These are phyloP conservation scores for Alosa alosa DNA, from an alignment of 2,113 vertebrate species.

Conservation along the genomic window DNA sequence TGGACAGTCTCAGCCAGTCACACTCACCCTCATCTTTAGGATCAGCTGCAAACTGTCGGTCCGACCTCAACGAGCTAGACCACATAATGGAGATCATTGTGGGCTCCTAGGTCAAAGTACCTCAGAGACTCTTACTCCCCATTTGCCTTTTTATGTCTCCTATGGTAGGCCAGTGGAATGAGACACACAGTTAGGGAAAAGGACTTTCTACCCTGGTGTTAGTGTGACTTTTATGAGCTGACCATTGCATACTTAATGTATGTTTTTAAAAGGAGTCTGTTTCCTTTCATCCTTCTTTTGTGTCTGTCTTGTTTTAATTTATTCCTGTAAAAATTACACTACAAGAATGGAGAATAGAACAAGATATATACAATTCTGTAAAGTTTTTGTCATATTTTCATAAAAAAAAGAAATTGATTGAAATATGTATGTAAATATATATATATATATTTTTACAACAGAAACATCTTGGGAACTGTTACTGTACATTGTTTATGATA, in stretches of 20 bases:
- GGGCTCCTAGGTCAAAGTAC: conserved; percentile 73
- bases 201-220: conserved; percentile 37
- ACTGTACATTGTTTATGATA: conserved; percentile 38
- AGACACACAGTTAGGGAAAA: conserved; percentile 45
- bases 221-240: conserved; percentile 45
- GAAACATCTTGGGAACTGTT: conserved; percentile 49
- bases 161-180: conserved; percentile 47
- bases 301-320: conserved; percentile 48
- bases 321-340: conserved; percentile 51
- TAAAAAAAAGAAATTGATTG: conserved; percentile 47
- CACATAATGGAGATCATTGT: conserved; percentile 98
- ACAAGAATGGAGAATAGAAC: conserved; percentile 48
- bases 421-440: conserved; percentile 49
- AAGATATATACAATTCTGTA: conserved; percentile 46
- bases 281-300: conserved; percentile 29
- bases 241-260: conserved; percentile 44
- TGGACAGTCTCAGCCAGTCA: conserved; percentile 80
- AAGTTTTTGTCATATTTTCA: conserved; percentile 48
- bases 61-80: conserved; percentile 93
- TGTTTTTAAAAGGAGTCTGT: conserved; percentile 34
- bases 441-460: conserved; percentile 52
- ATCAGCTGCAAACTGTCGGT: conserved; percentile 83
- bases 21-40: conserved; percentile 71
- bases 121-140: conserved; percentile 26
- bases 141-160: conserved; percentile 33